These are phyloP conservation scores for Psix sp. DNA, from an alignment of 1,140 invertebrate species.

Conservation along the genomic window DNA sequence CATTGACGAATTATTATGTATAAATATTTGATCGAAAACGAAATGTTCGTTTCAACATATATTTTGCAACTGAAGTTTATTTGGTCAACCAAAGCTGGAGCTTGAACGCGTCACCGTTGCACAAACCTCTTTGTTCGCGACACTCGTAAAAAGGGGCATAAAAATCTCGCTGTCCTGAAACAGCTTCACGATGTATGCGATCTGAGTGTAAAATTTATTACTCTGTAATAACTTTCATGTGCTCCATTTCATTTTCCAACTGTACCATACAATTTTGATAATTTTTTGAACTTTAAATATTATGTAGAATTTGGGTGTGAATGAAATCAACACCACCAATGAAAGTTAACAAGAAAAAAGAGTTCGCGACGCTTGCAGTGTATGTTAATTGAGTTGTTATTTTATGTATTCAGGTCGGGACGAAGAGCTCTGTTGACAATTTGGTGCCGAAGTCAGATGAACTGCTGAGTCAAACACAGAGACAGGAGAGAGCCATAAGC, in stretches of 20 bases:
- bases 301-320: no score
- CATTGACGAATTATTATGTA: no score
- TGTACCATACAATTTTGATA: slow-evolving; percentile 9
- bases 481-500: slow-evolving; percentile 90
- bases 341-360: not conserved
- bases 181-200: slow-evolving; percentile 10
- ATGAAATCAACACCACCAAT: not conserved
- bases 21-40: no score
- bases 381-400: slow-evolving; percentile 16
- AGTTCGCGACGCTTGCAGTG: not conserved
- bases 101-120: slow-evolving; percentile 10
- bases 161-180: slow-evolving; percentile 25
- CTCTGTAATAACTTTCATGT: slow-evolving; percentile 15
- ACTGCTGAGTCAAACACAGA: slow-evolving; percentile 88
- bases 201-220: slow-evolving; percentile 35
- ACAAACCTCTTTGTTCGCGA: slow-evolving; percentile 31
- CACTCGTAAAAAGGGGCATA: slow-evolving; percentile 32
- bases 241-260: slow-evolving; percentile 26
- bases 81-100: slow-evolving; percentile 17
- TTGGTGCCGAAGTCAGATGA: slow-evolving; percentile 90
- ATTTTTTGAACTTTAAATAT: no score
- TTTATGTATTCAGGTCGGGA: slow-evolving; percentile 78
- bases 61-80: slow-evolving; percentile 10
- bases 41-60: no score
- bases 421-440: slow-evolving; percentile 89